Evolutionary conservation across 1,140 invertebrate species (phyloP).

Genomic region (Pogonomyrmex californicus): DNA sequence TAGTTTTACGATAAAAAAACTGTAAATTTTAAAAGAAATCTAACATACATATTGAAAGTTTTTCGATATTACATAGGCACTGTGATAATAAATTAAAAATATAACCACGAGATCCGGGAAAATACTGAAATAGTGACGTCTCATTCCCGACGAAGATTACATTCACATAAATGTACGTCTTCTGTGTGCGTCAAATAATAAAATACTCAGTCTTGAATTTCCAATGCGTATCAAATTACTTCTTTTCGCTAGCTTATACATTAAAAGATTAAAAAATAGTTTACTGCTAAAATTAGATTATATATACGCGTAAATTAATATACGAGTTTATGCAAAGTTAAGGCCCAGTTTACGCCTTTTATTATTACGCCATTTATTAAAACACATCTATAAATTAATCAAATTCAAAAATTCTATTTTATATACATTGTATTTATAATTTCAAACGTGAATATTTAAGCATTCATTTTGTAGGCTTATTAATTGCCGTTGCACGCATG

Average conservation of each 20-base stretch:
- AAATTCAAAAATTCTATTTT: neutral
- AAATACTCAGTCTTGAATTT: neutral
- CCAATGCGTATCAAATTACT: neutral
- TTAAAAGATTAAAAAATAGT: no score
- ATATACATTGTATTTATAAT: neutral
- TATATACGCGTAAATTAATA: neutral
- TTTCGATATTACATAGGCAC: neutral
- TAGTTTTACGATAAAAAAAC: no score
- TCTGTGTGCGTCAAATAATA: neutral
- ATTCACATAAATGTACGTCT: neutral
- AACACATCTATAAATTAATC: neutral
- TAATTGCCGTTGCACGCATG: neutral
- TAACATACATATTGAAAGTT: neutral
- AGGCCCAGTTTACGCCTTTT: no score
- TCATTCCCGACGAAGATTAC: neutral
- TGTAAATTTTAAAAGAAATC: no score
- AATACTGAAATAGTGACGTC: neutral
- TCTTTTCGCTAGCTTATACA: neutral
- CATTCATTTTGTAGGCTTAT: neutral
- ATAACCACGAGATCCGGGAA: constrained; percentile 1
- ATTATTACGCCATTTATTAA: neutral
- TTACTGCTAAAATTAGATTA: no score
- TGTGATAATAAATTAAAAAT: neutral
- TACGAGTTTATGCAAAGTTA: neutral
- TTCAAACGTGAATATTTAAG: neutral